Percentiles rank a stretch among this genome's conserved stretches.
Conservation (phyloP, 2,113 vertebrate species). For the Pimephales promelas region DNA sequence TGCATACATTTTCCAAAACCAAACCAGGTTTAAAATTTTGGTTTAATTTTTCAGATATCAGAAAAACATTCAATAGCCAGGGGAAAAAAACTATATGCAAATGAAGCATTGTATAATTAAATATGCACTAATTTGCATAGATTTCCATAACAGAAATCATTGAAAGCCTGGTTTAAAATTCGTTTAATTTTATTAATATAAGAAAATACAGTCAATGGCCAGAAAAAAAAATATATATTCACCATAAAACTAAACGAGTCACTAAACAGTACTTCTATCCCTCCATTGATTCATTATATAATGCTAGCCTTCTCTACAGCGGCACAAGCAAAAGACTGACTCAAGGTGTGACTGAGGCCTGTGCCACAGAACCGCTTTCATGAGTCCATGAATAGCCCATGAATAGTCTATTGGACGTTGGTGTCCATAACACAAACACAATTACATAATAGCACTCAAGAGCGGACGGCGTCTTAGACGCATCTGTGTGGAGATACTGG, state of each 20-base stretch:
- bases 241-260: too few relatives aligned
- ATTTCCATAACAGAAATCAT: not conserved
- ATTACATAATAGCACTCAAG: constrained; percentile 38
- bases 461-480: not conserved
- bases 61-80: too few relatives aligned
- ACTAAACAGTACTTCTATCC: not conserved
- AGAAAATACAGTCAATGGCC: too few relatives aligned
- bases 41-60: too few relatives aligned
- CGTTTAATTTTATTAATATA: too few relatives aligned
- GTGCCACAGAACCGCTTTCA: constrained; percentile 33
- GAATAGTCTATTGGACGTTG: constrained; percentile 16
- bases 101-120: not conserved
- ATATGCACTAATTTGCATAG: not conserved
- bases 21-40: too few relatives aligned
- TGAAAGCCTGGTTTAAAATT: too few relatives aligned
- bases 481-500: constrained; percentile 44
- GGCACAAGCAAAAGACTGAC: not conserved
- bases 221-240: too few relatives aligned
- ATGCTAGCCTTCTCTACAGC: not conserved
- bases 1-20: not conserved
- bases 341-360: not conserved
- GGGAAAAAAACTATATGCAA: not conserved
- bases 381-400: constrained; percentile 31
- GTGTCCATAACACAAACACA: constrained; percentile 32
- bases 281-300: not conserved